These are phyloP conservation scores for Drosophila ochracea DNA, from an alignment of 2,888 invertebrate genomes.

Conservation along the genomic window DNA sequence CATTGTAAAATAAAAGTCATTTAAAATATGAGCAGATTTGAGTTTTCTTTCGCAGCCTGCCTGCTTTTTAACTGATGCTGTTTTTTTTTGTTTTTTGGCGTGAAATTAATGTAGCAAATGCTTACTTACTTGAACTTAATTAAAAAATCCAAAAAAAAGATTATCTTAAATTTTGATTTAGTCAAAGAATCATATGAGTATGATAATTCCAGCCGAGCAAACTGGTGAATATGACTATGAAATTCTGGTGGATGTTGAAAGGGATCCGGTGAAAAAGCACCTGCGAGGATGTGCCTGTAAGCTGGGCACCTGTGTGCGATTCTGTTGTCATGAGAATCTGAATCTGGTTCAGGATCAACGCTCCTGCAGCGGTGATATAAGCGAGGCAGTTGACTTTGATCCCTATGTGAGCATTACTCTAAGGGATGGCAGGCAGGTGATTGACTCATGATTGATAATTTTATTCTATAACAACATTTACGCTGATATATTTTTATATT, in stretches of 20 bases:
- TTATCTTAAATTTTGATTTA: background rate
- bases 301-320: slow-evolving; percentile 77
- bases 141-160: background rate
- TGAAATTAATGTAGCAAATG: background rate
- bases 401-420: slow-evolving; percentile 36
- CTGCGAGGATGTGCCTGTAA: slow-evolving; percentile 73
- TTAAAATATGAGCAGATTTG: too few relatives aligned
- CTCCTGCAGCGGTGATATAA: background rate
- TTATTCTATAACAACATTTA: slow-evolving; percentile 34
- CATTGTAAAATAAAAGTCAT: too few relatives aligned
- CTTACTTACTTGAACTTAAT: background rate
- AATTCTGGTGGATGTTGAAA: slow-evolving; percentile 22
- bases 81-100: too few relatives aligned
- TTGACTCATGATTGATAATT: slow-evolving; percentile 25
- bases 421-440: slow-evolving; percentile 5
- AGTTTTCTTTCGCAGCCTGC: too few relatives aligned
- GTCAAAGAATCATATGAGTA: slow-evolving; percentile 67
- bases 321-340: slow-evolving; percentile 61
- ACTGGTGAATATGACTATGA: slow-evolving; percentile 59
- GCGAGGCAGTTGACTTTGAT: slow-evolving; percentile 2
- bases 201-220: slow-evolving; percentile 54
- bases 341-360: slow-evolving; percentile 1
- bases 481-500: slow-evolving; percentile 3
- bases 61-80: too few relatives aligned
- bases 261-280: slow-evolving; percentile 27